Conservation (phyloP, 2,113 vertebrate species). For the Clarias batrachus region DNA sequence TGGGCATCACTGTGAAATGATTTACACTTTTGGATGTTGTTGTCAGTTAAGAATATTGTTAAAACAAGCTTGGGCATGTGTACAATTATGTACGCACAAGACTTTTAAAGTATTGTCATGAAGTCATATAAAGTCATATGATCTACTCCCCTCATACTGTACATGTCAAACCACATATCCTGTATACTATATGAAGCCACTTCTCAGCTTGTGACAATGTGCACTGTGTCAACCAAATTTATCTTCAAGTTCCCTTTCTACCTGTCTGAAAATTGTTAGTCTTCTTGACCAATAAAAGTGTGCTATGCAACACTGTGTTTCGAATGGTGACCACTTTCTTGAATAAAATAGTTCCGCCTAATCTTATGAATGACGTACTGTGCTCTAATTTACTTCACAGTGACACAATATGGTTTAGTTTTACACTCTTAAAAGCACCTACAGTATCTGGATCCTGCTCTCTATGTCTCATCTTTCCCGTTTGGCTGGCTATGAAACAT, state of each 20-base stretch:
- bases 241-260: neutral
- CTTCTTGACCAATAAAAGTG: neutral
- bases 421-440: too few species aligned
- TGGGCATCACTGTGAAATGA: neutral
- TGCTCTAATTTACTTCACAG: neutral
- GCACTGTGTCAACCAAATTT: neutral
- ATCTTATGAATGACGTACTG: neutral
- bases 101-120: neutral
- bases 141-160: neutral
- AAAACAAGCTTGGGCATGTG: neutral
- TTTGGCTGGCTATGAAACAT: too few species aligned
- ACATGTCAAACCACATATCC: neutral
- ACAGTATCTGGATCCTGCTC: too few species aligned
- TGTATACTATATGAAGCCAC: neutral
- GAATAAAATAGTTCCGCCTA: too few species aligned
- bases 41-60: neutral
- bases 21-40: too few species aligned
- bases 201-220: neutral
- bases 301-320: neutral
- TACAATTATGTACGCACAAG: neutral
- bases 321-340: neutral
- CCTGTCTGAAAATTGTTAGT: neutral
- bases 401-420: too few species aligned
- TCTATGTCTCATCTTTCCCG: too few species aligned
- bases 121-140: neutral